Evolutionary conservation across 1,140 invertebrate genomes (phyloP), one percentile per base, ranked within the genome.

Genomic region (Eupeodes corollae): DNA sequence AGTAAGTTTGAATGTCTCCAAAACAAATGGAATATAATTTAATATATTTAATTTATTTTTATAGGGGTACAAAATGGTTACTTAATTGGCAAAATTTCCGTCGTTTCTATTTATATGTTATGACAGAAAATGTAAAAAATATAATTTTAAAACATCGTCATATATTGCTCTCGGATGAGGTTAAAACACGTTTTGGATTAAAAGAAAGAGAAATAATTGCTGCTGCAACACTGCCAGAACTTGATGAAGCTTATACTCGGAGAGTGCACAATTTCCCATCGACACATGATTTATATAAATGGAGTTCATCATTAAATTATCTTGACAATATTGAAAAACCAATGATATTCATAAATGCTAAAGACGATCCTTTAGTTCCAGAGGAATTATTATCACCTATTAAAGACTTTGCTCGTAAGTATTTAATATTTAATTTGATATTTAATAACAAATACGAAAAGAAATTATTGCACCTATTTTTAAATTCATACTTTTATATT

Each of bases 51-150:
- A 19, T 14, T 31, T 26, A 18, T 19, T 44, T 13, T 45, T 48
- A 41, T 65, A 91, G 87, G 54, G 83, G 83, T 21, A 82, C 84
- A 53, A 81, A 87, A 44, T 80, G 79, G 58, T 69, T 91, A 42
- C 68, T 89, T 13, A 82, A 88, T 56, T 93, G 88, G 88, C 80
- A 87, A 57, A 87, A 90, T 58, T 85, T 92, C 62, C 75, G 88
- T 5, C 79, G 88, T 1, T 80, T 88, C 54, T 95, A 95, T 63
- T 71, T 92, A n/a, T 91, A 89, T 61, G 79, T 88, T 33, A 91
- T 95, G 84, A 91, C 90, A 1, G 87, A 91, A 63, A 91, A 90
- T 60, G 82, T 92, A 56, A 88, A 89, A 48, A 81, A 80, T 55
- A 81, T 93, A 34, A 84, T 95, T 48, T 73, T 87, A 2, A 74